A percentile compares a stretch with the other conserved stretches of the same genome.
These are phyloP conservation scores for Hirtodrosophila alboralis DNA, from an alignment of 2,888 invertebrate species.

Conservation along the genomic window DNA sequence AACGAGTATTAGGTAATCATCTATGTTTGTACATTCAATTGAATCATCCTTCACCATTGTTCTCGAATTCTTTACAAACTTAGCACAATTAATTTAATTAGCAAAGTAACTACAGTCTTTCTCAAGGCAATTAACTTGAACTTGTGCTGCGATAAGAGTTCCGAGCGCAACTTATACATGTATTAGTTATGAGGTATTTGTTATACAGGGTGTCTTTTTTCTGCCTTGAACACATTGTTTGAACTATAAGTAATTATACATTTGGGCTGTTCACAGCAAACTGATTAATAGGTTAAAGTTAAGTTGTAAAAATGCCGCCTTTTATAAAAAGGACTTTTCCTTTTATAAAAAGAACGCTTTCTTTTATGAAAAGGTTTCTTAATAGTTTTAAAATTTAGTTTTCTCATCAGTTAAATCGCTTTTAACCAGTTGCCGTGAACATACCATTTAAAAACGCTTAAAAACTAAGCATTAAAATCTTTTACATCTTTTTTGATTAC, in stretches of 20 bases:
- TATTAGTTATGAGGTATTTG: slow-evolving; percentile 1
- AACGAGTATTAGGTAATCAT: slow-evolving; percentile 1
- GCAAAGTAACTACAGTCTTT: slow-evolving; percentile 37
- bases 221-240: slow-evolving; percentile 7
- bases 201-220: slow-evolving; percentile 40
- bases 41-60: slow-evolving; percentile 2
- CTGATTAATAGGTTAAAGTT: too few relatives aligned
- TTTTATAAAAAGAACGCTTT: too few relatives aligned
- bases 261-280: neutral
- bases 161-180: slow-evolving; percentile 3
- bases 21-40: neutral
- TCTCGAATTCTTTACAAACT: neutral
- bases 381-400: too few relatives aligned
- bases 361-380: too few relatives aligned
- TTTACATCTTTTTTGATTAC: too few relatives aligned
- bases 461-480: slow-evolving; percentile 13
- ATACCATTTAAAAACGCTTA: too few relatives aligned
- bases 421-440: too few relatives aligned
- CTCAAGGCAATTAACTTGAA: slow-evolving; percentile 52
- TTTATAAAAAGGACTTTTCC: too few relatives aligned
- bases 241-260: slow-evolving; percentile 19
- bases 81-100: slow-evolving; percentile 34
- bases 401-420: too few relatives aligned
- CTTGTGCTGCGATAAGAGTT: slow-evolving; percentile 55
- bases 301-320: too few relatives aligned